phyloP scores from a whole-genome alignment of 2,888 invertebrate genomes.

The Zygogramma bicolorata region DNA sequence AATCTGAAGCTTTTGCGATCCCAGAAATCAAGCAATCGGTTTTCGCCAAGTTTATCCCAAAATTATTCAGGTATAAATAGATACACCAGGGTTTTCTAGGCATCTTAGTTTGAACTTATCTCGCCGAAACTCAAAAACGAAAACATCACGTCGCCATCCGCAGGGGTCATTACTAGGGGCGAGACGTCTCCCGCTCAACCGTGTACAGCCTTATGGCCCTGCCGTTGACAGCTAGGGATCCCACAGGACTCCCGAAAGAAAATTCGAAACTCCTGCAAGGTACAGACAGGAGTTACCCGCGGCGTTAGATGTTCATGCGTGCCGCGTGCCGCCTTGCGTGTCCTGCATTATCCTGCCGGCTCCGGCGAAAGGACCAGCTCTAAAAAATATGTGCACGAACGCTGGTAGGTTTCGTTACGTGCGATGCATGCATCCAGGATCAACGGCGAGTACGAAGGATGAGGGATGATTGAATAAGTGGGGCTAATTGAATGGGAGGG shows the following conservation, averaged over 20 bases:
- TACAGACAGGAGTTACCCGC: conserved; percentile 47
- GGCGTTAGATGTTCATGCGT: conserved; percentile 51
- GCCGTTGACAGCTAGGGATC: conserved; percentile 44
- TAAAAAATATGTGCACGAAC: conserved; percentile 41
- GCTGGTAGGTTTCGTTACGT: conserved; percentile 35
- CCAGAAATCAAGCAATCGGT: too few relatives aligned
- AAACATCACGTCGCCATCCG: conserved; percentile 20
- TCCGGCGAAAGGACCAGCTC: conserved; percentile 27
- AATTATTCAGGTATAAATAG: too few relatives aligned
- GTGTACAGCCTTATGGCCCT: conserved; percentile 29
- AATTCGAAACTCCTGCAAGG: conserved; percentile 18
- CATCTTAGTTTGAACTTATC: too few relatives aligned
- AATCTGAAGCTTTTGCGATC: too few relatives aligned
- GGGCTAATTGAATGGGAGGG: conserved; percentile 1
- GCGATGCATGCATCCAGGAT: conserved; percentile 19
- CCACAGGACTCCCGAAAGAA: conserved; percentile 38
- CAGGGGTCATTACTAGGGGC: conserved; percentile 21
- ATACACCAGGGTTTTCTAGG: too few relatives aligned
- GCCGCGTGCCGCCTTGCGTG: conserved; percentile 52
- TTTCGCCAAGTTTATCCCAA: too few relatives aligned
- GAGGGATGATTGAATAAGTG: background rate
- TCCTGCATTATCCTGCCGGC: conserved; percentile 46
- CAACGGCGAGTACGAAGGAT: background rate
- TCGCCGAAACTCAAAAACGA: background rate
- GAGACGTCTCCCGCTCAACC: conserved; percentile 10